phyloP scores from a whole-genome alignment of 2,113 vertebrate genomes.

The Elanoides forficatus region DNA sequence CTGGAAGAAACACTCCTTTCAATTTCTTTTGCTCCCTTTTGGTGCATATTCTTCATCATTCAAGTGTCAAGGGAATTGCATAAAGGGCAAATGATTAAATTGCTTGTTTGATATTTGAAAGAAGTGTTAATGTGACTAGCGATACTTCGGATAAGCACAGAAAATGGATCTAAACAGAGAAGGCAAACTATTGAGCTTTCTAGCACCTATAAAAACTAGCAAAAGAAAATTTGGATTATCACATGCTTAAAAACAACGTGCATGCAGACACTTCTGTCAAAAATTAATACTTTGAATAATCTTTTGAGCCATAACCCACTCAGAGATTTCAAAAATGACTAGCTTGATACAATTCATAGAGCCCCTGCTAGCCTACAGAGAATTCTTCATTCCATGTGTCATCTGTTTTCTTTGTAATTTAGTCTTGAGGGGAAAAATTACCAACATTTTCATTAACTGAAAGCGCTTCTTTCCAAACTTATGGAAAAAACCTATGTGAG shows the following conservation, averaged over 20 bases:
- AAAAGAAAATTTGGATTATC: neutral
- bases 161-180: neutral
- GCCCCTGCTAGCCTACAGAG: neutral
- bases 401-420: neutral
- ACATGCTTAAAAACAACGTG: neutral
- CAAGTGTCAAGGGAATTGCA: neutral
- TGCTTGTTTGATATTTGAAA: neutral
- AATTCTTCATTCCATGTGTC: neutral
- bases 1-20: neutral
- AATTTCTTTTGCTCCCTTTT: neutral
- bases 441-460: neutral
- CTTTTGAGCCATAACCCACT: neutral
- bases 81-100: neutral
- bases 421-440: neutral
- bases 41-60: neutral
- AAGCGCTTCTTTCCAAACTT: neutral
- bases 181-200: neutral
- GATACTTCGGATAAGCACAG: neutral
- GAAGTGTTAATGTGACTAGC: neutral
- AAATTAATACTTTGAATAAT: neutral
- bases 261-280: neutral
- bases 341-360: neutral
- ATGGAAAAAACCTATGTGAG: accelerated
- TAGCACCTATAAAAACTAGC: neutral
- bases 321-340: neutral